Base-by-base conservation (phyloP, 2,888 invertebrate species). In the Autographa gamma region DNA sequence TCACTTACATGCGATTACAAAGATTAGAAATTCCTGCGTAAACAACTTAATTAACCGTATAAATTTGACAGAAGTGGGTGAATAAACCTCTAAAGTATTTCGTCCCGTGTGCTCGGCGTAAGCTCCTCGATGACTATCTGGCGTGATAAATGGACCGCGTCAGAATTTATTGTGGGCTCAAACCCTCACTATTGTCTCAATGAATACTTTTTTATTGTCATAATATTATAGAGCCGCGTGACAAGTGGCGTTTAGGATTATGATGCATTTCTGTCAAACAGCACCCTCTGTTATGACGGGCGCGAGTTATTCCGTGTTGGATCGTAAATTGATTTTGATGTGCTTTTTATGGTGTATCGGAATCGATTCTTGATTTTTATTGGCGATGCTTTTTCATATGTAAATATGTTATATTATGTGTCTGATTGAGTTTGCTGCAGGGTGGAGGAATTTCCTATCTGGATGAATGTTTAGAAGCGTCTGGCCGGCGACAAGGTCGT, bases 141-240 rank as follows among this genome's bases (percentile, higher is more conserved):
- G 77, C 72, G 86, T 95, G 95, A 95, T 95, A 95, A 95, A 95
- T 95, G 95, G 91, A 93, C 87, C 92, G 85, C 88, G 94, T 93
- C 95, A 93, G 88, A 93, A 93, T 93, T 93, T 94, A 94, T 94
- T 93, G 92, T 92, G 90, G 90, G 89, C 88, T 89, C 91, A 89
- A 88, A 88, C 89, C 92, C 92, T 89, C 83, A 88, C 95, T 95
- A 95, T 95, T 95, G 95, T 95, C 94, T 95, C 95, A 95, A 95
- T 95, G 94, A 94, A 93, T 93, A 90, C 92, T 92, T 94, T 93
- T 95, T 95, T 95, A 92, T 92, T 91, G 92, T 93, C 93, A 93
- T 90, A 91, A 93, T 92, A 93, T 93, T 91, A 91, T 93, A 92
- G 88, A 90, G 85, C 86, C 87, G 81, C 85, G 83, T 93, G 93